A percentile compares a stretch with the other conserved stretches of the same genome.
Evolutionary conservation across 2,888 invertebrate genomes (phyloP).

Genomic region (Halictus ligatus): DNA sequence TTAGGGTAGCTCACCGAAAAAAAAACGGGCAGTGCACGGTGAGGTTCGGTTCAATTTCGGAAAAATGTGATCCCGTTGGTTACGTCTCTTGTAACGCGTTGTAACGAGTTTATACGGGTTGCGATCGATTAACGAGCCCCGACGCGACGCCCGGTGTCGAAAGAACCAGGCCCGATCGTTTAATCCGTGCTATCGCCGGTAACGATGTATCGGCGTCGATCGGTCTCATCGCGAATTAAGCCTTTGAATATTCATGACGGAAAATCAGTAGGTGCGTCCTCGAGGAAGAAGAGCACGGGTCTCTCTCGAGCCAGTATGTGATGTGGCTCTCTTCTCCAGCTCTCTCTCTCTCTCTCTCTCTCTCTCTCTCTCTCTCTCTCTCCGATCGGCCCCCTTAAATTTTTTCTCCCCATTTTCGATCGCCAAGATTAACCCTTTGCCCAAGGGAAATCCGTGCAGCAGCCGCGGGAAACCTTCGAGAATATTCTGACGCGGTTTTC

Average conservation of each 20-base stretch:
- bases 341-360: background rate
- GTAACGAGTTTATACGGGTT: conserved; percentile 49
- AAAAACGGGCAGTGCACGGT: background rate
- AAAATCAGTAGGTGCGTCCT: conserved; percentile 50
- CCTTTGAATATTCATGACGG: conserved; percentile 60
- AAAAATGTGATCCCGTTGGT: conserved; percentile 28
- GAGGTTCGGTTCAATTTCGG: background rate
- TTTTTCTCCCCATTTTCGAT: conserved; percentile 25
- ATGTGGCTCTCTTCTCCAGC: background rate
- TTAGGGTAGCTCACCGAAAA: background rate
- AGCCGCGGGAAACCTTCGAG: background rate
- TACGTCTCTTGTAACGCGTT: conserved; percentile 32
- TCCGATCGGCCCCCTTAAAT: conserved; percentile 37
- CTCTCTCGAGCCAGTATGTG: background rate
- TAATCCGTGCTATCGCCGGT: conserved; percentile 50
- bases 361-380: background rate
- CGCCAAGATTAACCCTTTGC: conserved; percentile 14
- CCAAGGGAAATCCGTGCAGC: background rate
- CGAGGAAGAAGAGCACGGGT: background rate
- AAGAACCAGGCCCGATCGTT: conserved; percentile 55
- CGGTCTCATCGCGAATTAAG: conserved; percentile 59
- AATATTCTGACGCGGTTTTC: conserved; percentile 3
- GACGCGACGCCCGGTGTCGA: conserved; percentile 30
- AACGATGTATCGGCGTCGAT: conserved; percentile 58
- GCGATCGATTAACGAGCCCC: conserved; percentile 53